Evolutionary conservation across 2,888 invertebrate species (phyloP), one percentile per base, ranked within the genome.

Genomic region (Phortica okadai): DNA sequence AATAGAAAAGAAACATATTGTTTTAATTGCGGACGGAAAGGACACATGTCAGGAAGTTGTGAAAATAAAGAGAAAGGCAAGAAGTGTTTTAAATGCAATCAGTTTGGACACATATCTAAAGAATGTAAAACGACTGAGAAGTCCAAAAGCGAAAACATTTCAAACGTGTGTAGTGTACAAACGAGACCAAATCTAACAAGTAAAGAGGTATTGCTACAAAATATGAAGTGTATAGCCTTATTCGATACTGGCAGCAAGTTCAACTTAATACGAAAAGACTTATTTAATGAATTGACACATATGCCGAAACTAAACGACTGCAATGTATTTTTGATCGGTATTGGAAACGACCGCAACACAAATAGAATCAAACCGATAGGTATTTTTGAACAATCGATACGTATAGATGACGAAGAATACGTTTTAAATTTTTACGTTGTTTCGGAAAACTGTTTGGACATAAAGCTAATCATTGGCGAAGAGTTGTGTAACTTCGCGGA

Each of bases 1-100:
- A n/a, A 1, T 1, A 21, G 10, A 75, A n/a, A 42, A 76, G 70
- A 44, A 74, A 75, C 14, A 58, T 74, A 33, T 8, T 79, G 78
- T 64, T 79, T 58, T 25, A 82, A 80, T 45, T 81, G 79, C 56
- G 78, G 81, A 14, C 33, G n/a, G 2, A 79, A 79, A 67, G 81
- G 78, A 1, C 79, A 79, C 42, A 72, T 50, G 16, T 78, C 79
- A 16, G 21, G 54, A 3, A 72, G 73, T 0, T 82, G 79, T 44
- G 21, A 66, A 2, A 64, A 77, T 45, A 79, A 78, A 45, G 33
- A 56, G 0, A 76, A 74, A n/a, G 79, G 79, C 1, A 74, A 58
- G 0, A 80, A 79, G 64, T 81, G 80, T 74, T 79, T 78, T 69
- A 70, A 75, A 3, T 80, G 78, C 6, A 59, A 75, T 10, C 67